Evolutionary conservation across 2,888 invertebrate genomes (phyloP).

Genomic region (Drosophila subquinaria): DNA sequence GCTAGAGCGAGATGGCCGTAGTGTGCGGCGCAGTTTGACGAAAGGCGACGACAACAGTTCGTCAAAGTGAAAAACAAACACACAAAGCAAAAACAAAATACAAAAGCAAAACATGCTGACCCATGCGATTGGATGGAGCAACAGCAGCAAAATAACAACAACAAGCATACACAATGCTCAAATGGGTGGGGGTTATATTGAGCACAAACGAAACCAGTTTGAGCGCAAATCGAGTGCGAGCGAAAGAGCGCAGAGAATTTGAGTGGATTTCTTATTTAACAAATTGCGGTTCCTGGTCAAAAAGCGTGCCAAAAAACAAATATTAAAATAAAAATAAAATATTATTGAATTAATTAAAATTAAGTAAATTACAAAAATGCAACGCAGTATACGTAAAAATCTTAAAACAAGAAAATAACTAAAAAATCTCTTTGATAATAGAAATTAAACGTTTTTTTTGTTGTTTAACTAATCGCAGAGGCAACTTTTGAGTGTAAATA

Average conservation of each 20-base stretch:
- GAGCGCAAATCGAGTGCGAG: slow-evolving; percentile 48
- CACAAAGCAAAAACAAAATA: slow-evolving; percentile 58
- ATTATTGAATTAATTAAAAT: slow-evolving; percentile 35
- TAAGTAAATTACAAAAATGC: slow-evolving; percentile 68
- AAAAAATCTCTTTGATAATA: slow-evolving; percentile 8
- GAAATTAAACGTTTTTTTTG: slow-evolving; percentile 25
- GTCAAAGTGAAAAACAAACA: slow-evolving; percentile 65
- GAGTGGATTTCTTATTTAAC: slow-evolving; percentile 39
- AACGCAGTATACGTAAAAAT: slow-evolving; percentile 82
- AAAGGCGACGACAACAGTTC: slow-evolving; percentile 81
- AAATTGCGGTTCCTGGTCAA: slow-evolving; percentile 54
- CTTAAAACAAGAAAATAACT: slow-evolving; percentile 12
- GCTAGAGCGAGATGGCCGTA: slow-evolving; percentile 59
- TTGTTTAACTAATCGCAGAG: slow-evolving; percentile 47
- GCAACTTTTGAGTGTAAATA: slow-evolving; percentile 60
- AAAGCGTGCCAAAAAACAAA: slow-evolving; percentile 55
- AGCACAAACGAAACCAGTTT: slow-evolving; percentile 51
- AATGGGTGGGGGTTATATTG: slow-evolving; percentile 65
- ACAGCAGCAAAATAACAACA: slow-evolving; percentile 48
- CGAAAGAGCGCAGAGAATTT: slow-evolving; percentile 51
- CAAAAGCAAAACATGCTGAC: slow-evolving; percentile 59
- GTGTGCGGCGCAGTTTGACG: slow-evolving; percentile 61
- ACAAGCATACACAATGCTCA: slow-evolving; percentile 40
- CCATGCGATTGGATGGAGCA: slow-evolving; percentile 72
- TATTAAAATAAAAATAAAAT: slow-evolving; percentile 20